Base-by-base conservation (phyloP, 2,113 vertebrate species). In the Tachysurus vachellii region DNA sequence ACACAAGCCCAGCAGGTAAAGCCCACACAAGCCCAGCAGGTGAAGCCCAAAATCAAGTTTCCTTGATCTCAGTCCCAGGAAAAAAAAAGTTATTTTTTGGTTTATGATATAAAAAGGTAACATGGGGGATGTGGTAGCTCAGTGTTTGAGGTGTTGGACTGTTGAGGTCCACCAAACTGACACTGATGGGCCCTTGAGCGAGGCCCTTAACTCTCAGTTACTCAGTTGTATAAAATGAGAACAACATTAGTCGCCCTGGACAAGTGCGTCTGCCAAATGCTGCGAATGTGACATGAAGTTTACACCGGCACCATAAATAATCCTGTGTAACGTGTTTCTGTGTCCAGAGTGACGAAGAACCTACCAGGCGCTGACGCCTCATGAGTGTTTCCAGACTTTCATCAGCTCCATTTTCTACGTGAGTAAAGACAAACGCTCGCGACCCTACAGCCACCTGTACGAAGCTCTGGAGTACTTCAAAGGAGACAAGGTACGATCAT, bases 381-480 rank as follows among this genome's bases (percentile, higher is more conserved):
- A 91, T 0, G 95, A 97, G 80, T 92, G 96, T 83, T 96, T 98
- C 89, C 94, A 92, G 90, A 96, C 92, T 0, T 99, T 98, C 16
- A n/a, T 97, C 70, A 82, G 88, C 0, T 94, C 97, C 83, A 92
- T 99, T 91, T 99, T 99, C 95, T 99, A 98, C 0, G 95, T 99
- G 90, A 97, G 98, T 64, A 99, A 99, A 90, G 97, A 97, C 73
- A 97, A 96, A 0, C 95, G 97, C 0, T 94, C 96, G 26, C 94
- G 97, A 1, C 97, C 98, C 0, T 96, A 97, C 86, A 92, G 92
- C 59, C 98, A 99, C 89, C 92, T 99, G 19, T 93, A 96, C 5
- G 95, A 97, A 86, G 96, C 97, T 2, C 92, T 98, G 66, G 93
- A 95, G 53, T 96, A 96, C 89, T 93, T 91, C 85, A 91, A 70